A percentile compares a stretch with the other conserved stretches of the same genome.
These are phyloP conservation scores for Cryptosula pallasiana DNA, from an alignment of 2,888 invertebrate genomes.

Conservation along the genomic window DNA sequence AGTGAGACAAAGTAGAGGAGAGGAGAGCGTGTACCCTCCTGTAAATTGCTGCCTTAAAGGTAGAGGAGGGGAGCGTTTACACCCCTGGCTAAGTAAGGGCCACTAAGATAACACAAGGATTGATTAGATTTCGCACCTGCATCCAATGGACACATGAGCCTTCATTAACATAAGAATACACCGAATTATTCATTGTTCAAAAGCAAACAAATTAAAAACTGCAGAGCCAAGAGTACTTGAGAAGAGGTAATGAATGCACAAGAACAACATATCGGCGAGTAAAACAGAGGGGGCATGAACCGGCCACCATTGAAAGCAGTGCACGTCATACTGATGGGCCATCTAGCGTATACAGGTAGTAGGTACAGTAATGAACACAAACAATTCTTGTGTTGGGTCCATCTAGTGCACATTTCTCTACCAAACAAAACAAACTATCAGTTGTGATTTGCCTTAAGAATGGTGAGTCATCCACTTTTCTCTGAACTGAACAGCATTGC, in stretches of 20 bases:
- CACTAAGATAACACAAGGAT: background rate
- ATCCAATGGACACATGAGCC: background rate
- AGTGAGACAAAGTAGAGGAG: no score
- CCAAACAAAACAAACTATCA: no score
- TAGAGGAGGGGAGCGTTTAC: no score
- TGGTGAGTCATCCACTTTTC: no score
- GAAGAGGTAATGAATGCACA: background rate
- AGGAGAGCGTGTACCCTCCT: no score
- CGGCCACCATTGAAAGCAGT: no score
- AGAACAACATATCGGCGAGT: background rate
- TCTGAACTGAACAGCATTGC: no score
- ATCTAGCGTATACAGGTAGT: background rate
- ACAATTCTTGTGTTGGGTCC: background rate
- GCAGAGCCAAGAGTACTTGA: background rate
- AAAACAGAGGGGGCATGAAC: no score
- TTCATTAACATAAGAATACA: background rate
- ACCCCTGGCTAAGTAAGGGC: background rate
- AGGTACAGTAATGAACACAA: background rate
- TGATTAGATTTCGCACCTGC: background rate
- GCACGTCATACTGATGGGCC: no score
- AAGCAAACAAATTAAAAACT: constrained; percentile 21
- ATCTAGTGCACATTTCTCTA: background rate
- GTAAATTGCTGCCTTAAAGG: no score
- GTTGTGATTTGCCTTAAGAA: no score
- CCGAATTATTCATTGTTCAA: constrained; percentile 7